Base-by-base conservation (phyloP, 2,888 invertebrate genomes). In the Eutolmus rufibarbis region DNA sequence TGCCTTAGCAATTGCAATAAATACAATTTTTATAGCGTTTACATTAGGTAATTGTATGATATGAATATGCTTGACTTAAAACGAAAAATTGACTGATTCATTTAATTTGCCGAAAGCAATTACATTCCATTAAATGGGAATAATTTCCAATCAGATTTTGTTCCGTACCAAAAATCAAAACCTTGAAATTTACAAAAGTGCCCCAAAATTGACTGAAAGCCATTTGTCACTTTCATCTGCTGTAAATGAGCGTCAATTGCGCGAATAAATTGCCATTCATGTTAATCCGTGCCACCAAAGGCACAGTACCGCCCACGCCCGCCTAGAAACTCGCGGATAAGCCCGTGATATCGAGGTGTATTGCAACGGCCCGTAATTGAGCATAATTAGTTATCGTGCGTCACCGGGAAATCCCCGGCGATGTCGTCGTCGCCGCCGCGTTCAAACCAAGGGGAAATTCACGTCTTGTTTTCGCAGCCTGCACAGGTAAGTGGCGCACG, bases 171-270 rank as follows among this genome's bases (percentile, higher is more conserved):
- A 23, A 66, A 66, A 66, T 28, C 66, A 66, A 66, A 66, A 28
- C 66, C 66, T 66, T 66, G 66, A 66, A 66, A 66, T 28, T 12
- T 66, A 12, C 66, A 19, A 66, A 28, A 66, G 19, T 28, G 28
- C 14, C 28, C 66, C 66, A 66, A 28, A 66, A 66, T 66, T 28
- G 66, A 66, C 23, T 66, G 9, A 43, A 78, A 12, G n/a, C 28
- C 78, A 46, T 78, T 78, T 78, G 78, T 78, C 78, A 78, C 43
- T 78, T 78, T 37, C 78, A 78, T 37, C 43, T 78, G 78, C 43
- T 66, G 23, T 7, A 19, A 66, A 66, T 28, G 23, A 28, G 66
- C 66, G 28, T 66, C 66, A 66, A 66, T 66, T 66, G 66, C 66
- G 66, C 28, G 66, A 66, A 66, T 66, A 66, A 66, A 66, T 66